Evolutionary conservation across 2,888 invertebrate genomes (phyloP).

Genomic region (Ctenicera cuprea): DNA sequence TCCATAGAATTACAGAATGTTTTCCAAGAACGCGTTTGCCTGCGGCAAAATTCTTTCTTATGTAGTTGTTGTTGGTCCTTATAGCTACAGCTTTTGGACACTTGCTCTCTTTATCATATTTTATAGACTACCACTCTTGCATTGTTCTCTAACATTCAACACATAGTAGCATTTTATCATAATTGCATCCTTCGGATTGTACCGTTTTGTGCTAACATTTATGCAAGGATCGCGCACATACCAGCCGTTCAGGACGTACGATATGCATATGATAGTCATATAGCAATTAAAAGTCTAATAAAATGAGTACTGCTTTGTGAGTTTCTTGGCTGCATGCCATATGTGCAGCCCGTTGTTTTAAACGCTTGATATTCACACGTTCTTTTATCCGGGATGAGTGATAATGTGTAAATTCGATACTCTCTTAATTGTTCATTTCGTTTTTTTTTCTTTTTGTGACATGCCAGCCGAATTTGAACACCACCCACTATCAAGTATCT

Average conservation of each 20-base stretch:
- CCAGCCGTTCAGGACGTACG: constrained; percentile 20
- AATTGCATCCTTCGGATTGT: background rate
- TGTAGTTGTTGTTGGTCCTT: too few species aligned
- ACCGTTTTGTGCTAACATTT: background rate
- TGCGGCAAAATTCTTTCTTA: too few species aligned
- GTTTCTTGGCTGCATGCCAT: constrained; percentile 44
- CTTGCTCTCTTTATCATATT: too few species aligned
- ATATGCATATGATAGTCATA: constrained; percentile 23
- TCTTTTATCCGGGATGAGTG: constrained; percentile 10
- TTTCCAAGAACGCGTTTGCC: too few species aligned
- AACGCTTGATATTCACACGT: constrained; percentile 40
- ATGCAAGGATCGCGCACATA: constrained; percentile 7
- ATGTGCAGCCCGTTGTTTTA: constrained; percentile 16
- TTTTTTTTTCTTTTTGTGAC: background rate
- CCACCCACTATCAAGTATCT: too few species aligned
- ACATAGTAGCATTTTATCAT: too few species aligned
- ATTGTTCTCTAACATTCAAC: too few species aligned
- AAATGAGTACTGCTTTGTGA: constrained; percentile 30
- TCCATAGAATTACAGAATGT: too few species aligned
- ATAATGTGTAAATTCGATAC: constrained; percentile 24
- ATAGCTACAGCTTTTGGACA: too few species aligned
- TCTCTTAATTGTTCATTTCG: constrained; percentile 4
- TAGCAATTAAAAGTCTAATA: constrained; percentile 34
- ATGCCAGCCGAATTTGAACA: background rate
- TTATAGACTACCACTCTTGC: too few species aligned